These are phyloP conservation scores for Hyla sarda DNA, from an alignment of 2,113 vertebrate genomes.

Conservation along the genomic window DNA sequence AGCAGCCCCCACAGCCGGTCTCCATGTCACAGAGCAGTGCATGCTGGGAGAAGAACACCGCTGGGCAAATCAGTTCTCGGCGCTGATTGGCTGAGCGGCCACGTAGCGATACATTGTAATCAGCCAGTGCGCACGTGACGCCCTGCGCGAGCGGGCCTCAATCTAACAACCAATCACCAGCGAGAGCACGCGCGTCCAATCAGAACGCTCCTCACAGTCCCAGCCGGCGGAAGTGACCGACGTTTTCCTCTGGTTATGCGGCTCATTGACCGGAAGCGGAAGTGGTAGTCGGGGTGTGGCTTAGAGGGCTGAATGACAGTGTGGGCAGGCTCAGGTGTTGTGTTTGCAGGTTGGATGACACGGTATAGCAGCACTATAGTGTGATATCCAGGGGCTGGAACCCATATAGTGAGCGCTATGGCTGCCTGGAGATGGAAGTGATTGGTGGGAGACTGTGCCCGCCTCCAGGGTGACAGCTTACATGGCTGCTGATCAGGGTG, in stretches of 20 bases:
- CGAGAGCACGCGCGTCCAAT: slow-evolving; percentile 1
- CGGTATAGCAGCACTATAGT: background rate
- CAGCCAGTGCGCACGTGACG: background rate
- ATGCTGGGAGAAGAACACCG: background rate
- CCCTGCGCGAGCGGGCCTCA: no score
- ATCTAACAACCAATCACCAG: background rate
- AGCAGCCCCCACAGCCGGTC: background rate
- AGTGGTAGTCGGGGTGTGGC: slow-evolving; percentile 17
- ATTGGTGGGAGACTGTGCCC: background rate
- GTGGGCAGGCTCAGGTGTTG: background rate
- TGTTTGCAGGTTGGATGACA: background rate
- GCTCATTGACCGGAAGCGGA: slow-evolving; percentile 7
- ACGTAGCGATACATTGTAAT: background rate
- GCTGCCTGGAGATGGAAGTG: background rate
- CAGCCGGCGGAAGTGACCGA: background rate
- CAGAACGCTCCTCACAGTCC: background rate
- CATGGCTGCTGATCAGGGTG: background rate
- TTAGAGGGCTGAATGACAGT: background rate
- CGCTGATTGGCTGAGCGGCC: background rate
- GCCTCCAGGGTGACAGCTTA: background rate
- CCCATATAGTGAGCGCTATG: background rate
- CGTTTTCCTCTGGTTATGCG: background rate
- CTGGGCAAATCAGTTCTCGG: background rate
- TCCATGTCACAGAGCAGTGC: background rate
- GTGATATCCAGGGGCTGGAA: background rate